phyloP scores from a whole-genome alignment of 2,888 invertebrate species.

The Resseliella maxima region DNA sequence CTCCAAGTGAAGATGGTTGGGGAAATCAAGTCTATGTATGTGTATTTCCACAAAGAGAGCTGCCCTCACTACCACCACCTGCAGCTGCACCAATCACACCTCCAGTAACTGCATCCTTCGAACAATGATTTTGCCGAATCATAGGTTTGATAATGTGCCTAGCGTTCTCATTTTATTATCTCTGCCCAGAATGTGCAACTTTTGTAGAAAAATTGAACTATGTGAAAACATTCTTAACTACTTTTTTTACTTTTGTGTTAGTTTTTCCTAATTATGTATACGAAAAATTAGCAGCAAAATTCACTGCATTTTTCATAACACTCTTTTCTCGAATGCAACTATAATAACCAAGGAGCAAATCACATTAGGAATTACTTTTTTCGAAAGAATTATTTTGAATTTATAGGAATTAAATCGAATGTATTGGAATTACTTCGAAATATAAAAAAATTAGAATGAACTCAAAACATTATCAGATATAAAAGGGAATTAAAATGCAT shows the following conservation, averaged over 20 bases:
- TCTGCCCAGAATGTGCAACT: not conserved
- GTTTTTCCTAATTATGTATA: not conserved
- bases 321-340: not conserved
- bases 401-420: too few species aligned
- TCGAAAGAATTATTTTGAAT: too few species aligned
- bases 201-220: not conserved
- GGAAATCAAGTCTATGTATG: constrained; percentile 80
- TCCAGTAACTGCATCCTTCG: constrained; percentile 30
- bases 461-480: too few species aligned
- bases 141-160: constrained; percentile 32
- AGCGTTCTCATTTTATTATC: not conserved
- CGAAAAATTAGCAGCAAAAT: constrained; percentile 4
- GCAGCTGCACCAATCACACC: not conserved
- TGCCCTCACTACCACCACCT: constrained; percentile 15
- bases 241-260: not conserved
- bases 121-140: not conserved
- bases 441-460: too few species aligned
- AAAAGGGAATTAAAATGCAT: too few species aligned
- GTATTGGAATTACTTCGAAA: too few species aligned
- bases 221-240: constrained; percentile 8
- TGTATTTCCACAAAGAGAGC: constrained; percentile 78
- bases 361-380: too few species aligned
- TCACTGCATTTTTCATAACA: not conserved
- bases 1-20: constrained; percentile 87
- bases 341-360: too few species aligned